Base-by-base conservation (phyloP, 2,113 vertebrate species). In the Mirounga angustirostris region DNA sequence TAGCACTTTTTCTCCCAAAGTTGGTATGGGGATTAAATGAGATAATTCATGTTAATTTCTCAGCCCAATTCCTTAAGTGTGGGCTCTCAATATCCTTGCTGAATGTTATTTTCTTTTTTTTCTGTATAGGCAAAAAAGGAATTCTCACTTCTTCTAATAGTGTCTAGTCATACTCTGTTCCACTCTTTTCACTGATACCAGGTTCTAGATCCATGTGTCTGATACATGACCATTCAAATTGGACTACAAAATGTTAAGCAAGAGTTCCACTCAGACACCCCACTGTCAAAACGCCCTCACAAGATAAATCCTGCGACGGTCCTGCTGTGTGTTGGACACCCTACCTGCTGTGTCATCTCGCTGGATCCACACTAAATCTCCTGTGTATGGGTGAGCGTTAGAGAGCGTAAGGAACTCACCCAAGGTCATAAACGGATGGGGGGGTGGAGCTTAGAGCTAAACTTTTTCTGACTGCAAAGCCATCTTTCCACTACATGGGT, bases 51-150 rank as follows among this genome's bases (percentile, higher is more conserved):
- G 18, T 36, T 63, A n/a, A 43, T 87, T 74, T 91, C 59, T 95
- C 69, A 82, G 30, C 50, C 33, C 43, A 71, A 5, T 79, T 18
- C 16, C 90, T 73, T 82, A 56, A 58, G 43, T 22, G 11, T 11
- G 8, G 2, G 22, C 7, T n/a, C 12, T 86, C 5, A 16, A 50
- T 65, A 89, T 79, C 10, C 18, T 86, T 82, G 18, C 69, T 65
- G 96, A 89, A 92, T 71, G 28, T 88, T 74, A 33, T 85, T 93
- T 87, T 81, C 8, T n/a, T 71, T 26, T 56, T 56, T 52, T 80
- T 61, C n/a, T 91, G 26, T 63, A 71, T 30, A 30, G 4, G 22
- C 21, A 46, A 65, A 88, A 87, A 63, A 69, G 15, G 13, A 74
- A 52, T 63, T 63, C 33, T 9, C 40, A 28, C 43, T 73, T 80